Evolutionary conservation across 2,113 vertebrate genomes (phyloP), one percentile per base, ranked within the genome.

Genomic region (Apodemus speciosus): DNA sequence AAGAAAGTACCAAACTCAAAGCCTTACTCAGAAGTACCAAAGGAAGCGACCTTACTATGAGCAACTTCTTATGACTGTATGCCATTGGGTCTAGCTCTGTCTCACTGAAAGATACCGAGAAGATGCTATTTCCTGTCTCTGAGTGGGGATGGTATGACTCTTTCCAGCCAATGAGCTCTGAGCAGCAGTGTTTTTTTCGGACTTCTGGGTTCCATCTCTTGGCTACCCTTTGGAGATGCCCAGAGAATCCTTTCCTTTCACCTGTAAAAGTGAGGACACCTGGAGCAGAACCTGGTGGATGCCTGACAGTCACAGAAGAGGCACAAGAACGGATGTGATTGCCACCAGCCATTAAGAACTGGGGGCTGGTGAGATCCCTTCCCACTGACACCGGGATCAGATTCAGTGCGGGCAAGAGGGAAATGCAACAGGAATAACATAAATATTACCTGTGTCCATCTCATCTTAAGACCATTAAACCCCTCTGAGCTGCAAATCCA

Each of bases 1-100:
- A 95, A 92, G 77, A 75, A 92, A 46, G 32, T 23, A 71, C 25
- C 94, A 60, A 53, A n/a, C n/a, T n/a, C n/a, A n/a, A n/a, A n/a
- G n/a, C n/a, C n/a, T n/a, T n/a, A n/a, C n/a, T n/a, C n/a, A n/a
- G n/a, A n/a, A n/a, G n/a, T n/a, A n/a, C n/a, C n/a, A n/a, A n/a
- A n/a, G n/a, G n/a, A n/a, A n/a, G n/a, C n/a, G n/a, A n/a, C n/a
- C n/a, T n/a, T n/a, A n/a, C n/a, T n/a, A n/a, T n/a, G 60, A 89
- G 15, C 9, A 56, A 32, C 13, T 46, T 83, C 51, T 35, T 30
- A 64, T 18, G 30, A 90, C 72, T 53, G 20, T 56, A 5, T 43
- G 43, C 53, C 32, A 6, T 9, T 21, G 3, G 38, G 3, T 56
- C 35, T 62, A 56, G 71, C 2, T 49, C 30, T 58, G 38, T 21